Percentiles rank a stretch among this genome's conserved stretches.
These are phyloP conservation scores for Lasioglossum calceatum DNA, from an alignment of 2,888 invertebrate genomes.

Conservation along the genomic window DNA sequence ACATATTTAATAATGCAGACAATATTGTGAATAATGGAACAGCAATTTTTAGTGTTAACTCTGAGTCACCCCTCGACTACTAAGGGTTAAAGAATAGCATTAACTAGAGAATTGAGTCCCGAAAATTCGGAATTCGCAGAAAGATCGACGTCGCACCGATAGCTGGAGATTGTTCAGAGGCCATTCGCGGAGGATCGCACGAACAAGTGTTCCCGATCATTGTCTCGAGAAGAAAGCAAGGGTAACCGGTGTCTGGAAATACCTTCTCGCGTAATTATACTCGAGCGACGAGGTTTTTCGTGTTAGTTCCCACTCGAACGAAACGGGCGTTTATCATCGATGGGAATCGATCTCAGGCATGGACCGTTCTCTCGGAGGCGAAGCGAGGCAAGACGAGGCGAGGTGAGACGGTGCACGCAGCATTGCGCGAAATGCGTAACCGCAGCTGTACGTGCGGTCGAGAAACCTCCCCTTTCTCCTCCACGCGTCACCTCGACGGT, in stretches of 20 bases:
- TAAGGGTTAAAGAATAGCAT: too few species aligned
- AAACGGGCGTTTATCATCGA: conserved; percentile 27
- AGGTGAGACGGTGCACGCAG: conserved; percentile 26
- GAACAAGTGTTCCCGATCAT: conserved; percentile 1
- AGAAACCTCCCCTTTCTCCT: conserved; percentile 44
- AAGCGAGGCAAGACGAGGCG: not conserved
- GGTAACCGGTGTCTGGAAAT: conserved; percentile 7
- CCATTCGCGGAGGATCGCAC: not conserved
- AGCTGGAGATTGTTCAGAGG: not conserved
- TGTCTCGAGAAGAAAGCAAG: conserved; percentile 5
- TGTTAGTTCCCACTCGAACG: not conserved
- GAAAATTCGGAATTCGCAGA: not conserved
- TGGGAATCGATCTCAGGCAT: conserved; percentile 40
- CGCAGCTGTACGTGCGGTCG: conserved; percentile 82
- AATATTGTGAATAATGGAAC: too few species aligned
- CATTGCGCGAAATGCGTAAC: conserved; percentile 83
- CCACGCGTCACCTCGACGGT: not conserved
- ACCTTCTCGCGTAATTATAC: not conserved
- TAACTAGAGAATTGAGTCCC: not conserved
- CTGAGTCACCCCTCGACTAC: too few species aligned
- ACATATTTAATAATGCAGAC: too few species aligned
- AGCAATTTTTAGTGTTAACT: too few species aligned
- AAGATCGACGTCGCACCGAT: not conserved
- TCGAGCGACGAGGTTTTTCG: not conserved
- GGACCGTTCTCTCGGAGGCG: conserved; percentile 5